These are phyloP conservation scores for Aurelia sp. DNA, from an alignment of 30 jellyfish, hydroid and myxozoan species.

Conservation along the genomic window DNA sequence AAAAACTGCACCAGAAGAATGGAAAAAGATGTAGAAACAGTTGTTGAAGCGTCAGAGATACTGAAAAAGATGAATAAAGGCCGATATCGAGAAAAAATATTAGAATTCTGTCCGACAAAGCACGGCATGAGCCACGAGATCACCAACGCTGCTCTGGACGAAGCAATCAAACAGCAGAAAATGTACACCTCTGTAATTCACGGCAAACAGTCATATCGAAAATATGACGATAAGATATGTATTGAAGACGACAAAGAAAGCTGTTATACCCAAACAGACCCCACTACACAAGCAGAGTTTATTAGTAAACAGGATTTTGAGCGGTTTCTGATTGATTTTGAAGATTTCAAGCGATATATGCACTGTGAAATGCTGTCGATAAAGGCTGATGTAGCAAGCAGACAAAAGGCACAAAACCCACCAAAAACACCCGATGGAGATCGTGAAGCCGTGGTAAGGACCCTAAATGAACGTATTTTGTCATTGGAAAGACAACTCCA, in stretches of 20 bases:
- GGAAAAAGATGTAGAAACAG: neutral
- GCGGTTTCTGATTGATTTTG: neutral
- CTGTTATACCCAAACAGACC: too few species aligned
- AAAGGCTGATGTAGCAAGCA: too few species aligned
- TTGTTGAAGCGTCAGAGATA: slow-evolving; percentile 8
- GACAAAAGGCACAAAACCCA: slow-evolving; percentile 12
- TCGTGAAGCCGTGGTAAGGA: neutral
- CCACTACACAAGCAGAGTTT: neutral
- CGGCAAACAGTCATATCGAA: slow-evolving; percentile 8
- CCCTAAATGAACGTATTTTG: too few species aligned
- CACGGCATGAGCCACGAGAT: neutral
- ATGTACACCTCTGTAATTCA: slow-evolving; percentile 1
- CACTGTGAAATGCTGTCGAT: too few species aligned
- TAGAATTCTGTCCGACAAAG: slow-evolving; percentile 1
- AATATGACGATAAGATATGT: slow-evolving; percentile 11
- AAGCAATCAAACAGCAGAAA: slow-evolving; percentile 17
- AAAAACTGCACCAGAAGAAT: neutral
- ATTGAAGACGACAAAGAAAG: too few species aligned
- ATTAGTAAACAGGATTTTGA: neutral
- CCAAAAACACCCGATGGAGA: slow-evolving; percentile 9
- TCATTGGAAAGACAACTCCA: too few species aligned
- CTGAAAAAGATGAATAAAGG: slow-evolving; percentile 12
- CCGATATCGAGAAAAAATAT: slow-evolving; percentile 16
- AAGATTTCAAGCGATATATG: too few species aligned
- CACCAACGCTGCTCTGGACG: slow-evolving; percentile 30